Evolutionary conservation across 2,797 vertebrate species (phyloP).

Genomic region (Cuculus canorus): DNA sequence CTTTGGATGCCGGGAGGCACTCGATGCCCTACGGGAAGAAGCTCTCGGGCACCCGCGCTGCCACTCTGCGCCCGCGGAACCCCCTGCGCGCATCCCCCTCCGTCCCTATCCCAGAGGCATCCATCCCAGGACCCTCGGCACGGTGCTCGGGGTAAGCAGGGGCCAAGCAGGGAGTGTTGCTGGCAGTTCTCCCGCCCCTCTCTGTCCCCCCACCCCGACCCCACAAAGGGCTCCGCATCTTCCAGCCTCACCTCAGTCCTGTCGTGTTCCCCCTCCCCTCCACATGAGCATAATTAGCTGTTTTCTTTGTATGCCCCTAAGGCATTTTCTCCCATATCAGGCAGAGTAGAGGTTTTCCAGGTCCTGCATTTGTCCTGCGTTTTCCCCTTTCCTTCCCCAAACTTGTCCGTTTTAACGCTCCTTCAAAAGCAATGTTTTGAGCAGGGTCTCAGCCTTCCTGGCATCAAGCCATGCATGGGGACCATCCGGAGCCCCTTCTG

Average conservation of each 20-base stretch:
- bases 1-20: not conserved
- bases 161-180: not conserved
- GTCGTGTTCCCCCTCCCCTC: too few species aligned
- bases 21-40: not conserved
- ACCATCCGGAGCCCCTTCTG: accelerated
- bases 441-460: not conserved
- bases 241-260: not conserved
- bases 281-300: not conserved
- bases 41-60: not conserved
- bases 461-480: not conserved
- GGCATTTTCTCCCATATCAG: not conserved
- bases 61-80: slow-evolving; percentile 60
- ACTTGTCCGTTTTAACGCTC: not conserved
- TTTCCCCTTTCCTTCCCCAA: not conserved
- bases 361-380: not conserved
- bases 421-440: not conserved
- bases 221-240: not conserved
- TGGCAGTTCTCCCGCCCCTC: too few species aligned
- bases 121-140: not conserved
- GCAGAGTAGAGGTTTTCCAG: not conserved
- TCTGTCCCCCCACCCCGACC: not conserved
- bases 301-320: not conserved
- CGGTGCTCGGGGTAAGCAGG: accelerated
- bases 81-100: slow-evolving; percentile 70
- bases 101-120: not conserved